phyloP scores from a whole-genome alignment of 2,797 vertebrate species.

The Mormyrops attenuatus region DNA sequence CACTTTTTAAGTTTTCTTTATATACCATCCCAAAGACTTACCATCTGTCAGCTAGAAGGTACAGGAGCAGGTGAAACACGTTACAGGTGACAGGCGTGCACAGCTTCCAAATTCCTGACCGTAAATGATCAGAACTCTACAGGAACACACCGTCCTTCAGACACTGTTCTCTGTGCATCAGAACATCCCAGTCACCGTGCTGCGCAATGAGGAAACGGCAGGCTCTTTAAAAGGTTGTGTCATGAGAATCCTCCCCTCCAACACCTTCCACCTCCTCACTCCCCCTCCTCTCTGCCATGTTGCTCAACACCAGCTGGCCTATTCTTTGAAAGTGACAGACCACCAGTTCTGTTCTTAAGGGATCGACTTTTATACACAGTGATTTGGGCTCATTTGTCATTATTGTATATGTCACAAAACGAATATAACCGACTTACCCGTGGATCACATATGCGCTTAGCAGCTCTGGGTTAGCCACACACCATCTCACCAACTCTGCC shows the following conservation, averaged over 20 bases:
- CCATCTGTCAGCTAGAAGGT: slow-evolving; percentile 1
- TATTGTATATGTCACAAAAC: neutral
- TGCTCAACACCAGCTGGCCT: neutral
- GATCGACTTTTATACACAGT: neutral
- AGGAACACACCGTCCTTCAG: neutral
- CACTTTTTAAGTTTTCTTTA: neutral
- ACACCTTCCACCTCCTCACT: slow-evolving; percentile 1
- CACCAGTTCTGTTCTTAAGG: neutral
- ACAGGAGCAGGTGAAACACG: neutral
- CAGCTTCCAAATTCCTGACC: neutral
- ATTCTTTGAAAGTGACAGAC: neutral
- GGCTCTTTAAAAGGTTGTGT: neutral
- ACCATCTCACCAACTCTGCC: neutral
- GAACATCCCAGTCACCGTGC: neutral
- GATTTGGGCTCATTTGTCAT: neutral
- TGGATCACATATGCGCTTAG: neutral
- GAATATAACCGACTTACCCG: neutral
- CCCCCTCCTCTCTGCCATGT: neutral
- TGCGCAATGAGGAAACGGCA: neutral
- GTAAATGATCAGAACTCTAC: neutral
- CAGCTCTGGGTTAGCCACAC: neutral
- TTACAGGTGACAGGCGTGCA: neutral
- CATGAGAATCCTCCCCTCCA: neutral
- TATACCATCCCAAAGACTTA: neutral
- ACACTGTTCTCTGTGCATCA: neutral